Evolutionary conservation across 2,113 vertebrate genomes (phyloP).

Genomic region (Erpornis zantholeuca): DNA sequence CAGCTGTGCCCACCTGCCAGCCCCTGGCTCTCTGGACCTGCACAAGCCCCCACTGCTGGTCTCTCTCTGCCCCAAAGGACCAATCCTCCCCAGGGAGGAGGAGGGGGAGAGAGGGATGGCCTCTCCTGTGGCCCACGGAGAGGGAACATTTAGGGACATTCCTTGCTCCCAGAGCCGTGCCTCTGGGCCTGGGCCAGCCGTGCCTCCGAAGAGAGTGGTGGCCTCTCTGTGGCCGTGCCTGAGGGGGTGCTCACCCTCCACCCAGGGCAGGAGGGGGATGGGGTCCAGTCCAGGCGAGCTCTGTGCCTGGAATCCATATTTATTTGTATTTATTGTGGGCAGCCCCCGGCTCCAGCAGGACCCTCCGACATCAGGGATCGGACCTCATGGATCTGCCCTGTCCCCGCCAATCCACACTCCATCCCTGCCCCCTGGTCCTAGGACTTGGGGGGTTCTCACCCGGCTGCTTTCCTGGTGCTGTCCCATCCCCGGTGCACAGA

Average conservation of each 20-base stretch:
- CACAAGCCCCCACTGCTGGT: not conserved
- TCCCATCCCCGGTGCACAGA: not conserved
- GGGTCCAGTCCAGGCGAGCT: not conserved
- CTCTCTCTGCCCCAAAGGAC: not conserved
- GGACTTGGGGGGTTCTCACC: not conserved
- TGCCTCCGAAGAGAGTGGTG: not conserved
- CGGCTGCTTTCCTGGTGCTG: not conserved
- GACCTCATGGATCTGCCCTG: not conserved
- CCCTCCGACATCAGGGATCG: not conserved
- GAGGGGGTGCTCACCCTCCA: not conserved
- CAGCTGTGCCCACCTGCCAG: not conserved
- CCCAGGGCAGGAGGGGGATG: not conserved
- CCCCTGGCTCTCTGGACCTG: not conserved
- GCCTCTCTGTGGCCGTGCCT: not conserved
- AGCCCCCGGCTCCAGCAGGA: not conserved
- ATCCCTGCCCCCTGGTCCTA: not conserved
- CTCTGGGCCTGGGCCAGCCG: not conserved
- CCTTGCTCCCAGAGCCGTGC: not conserved
- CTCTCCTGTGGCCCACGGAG: not conserved
- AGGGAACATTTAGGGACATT: not conserved
- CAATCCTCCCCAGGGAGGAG: not conserved
- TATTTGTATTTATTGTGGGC: constrained; percentile 51
- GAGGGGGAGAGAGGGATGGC: not conserved
- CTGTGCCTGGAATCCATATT: not conserved
- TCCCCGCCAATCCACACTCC: not conserved